Percentiles rank a stretch among this genome's conserved stretches.
Conservation (phyloP, 2,113 vertebrate genomes). For the Cyanoderma ruficeps region DNA sequence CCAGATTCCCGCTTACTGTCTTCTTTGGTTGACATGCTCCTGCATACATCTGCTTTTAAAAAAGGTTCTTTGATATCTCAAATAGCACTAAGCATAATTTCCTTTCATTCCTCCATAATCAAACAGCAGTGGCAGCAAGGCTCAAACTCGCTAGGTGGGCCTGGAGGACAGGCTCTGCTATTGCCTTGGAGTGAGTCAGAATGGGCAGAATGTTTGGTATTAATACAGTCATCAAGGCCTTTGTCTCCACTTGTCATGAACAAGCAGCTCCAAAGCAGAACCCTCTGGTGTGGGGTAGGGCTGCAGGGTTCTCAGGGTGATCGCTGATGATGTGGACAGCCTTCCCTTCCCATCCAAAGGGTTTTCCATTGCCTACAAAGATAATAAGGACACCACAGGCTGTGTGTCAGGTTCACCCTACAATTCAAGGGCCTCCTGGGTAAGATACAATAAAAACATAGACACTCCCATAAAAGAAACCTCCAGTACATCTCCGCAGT, state of each 20-base stretch:
- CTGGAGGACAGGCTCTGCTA: not conserved
- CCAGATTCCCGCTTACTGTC: not conserved
- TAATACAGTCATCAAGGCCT: not conserved
- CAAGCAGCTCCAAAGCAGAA: not conserved
- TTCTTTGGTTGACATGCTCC: not conserved
- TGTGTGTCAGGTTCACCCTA: not conserved
- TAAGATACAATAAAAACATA: not conserved
- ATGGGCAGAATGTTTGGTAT: not conserved
- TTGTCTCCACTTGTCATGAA: not conserved
- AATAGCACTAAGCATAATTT: not conserved
- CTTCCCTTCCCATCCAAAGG: not conserved
- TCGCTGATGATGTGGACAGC: not conserved
- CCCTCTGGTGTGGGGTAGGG: accelerated
- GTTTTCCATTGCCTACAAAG: not conserved
- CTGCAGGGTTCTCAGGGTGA: not conserved
- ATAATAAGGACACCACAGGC: not conserved
- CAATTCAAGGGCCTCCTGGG: not conserved
- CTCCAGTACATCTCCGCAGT: not conserved
- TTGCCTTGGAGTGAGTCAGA: not conserved
- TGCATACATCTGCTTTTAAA: not conserved
- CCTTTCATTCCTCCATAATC: not conserved
- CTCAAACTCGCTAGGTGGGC: not conserved
- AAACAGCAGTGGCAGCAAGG: not conserved
- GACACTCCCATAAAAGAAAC: not conserved
- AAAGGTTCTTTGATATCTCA: not conserved